Evolutionary conservation across 2,888 invertebrate genomes (phyloP), one percentile per base, ranked within the genome.

Genomic region (Agriotes lineatus): DNA sequence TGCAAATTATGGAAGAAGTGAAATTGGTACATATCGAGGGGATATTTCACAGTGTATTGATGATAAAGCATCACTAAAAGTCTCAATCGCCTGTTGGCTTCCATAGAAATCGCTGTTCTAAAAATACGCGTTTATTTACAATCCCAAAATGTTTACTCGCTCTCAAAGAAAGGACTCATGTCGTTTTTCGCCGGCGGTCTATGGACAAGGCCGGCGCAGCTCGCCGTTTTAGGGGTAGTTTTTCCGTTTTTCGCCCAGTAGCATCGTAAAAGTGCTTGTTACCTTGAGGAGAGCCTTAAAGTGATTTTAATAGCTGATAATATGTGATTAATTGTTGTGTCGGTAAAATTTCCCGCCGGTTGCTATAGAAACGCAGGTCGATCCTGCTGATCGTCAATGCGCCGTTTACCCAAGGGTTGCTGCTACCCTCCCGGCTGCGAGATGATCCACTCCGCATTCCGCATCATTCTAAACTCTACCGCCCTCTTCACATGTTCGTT

Each of bases 361-460:
- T 81, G 80, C 81, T 78, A 81, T 81, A 79, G 78, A 75, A 74
- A 82, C 80, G 76, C 73, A 78, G 81, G 80, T 83, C 82, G 82
- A 83, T 82, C 78, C 75, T 74, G 75, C 74, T 67, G 73, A 71
- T 72, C 63, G 64, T 71, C 74, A 74, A 74, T 73, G 81, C 82
- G 80, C 80, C 80, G 78, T 78, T 76, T 77, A 73, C 77, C 70
- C 74, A 63, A 74, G 75, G 74, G 74, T 70, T 73, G 74, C 69
- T 69, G 64, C 65, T 70, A 70, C 71, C 74, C 74, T 67, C 70
- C 67, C 70, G 67, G 67, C 33, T 44, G 60, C 64, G 57, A 70
- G 69, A 66, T 70, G 69, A 70, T 66, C 66, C 65, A 62, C 64
- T 68, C 68, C 65, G 60, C 58, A 66, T 70, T 69, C 69, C 65